These are phyloP conservation scores for Esperia sulphurella DNA, from an alignment of 2,888 invertebrate species.

Conservation along the genomic window DNA sequence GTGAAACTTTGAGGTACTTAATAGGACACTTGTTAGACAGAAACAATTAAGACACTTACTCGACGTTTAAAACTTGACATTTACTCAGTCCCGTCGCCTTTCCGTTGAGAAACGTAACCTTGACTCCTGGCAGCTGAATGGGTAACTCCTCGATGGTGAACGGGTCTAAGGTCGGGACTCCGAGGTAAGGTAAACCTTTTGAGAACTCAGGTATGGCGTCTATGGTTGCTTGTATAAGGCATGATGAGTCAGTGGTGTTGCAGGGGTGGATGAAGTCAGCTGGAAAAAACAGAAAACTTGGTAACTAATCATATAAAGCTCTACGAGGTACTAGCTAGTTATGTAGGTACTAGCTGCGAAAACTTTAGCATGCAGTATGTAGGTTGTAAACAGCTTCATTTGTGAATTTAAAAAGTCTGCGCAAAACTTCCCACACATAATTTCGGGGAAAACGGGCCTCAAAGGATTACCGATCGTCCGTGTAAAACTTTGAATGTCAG, in stretches of 20 bases:
- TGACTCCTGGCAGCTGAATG: conserved; percentile 69
- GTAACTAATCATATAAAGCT: not conserved
- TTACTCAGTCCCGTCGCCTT: conserved; percentile 65
- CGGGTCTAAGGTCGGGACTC: conserved; percentile 64
- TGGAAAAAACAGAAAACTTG: too few species aligned
- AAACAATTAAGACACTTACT: conserved; percentile 46
- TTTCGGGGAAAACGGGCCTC: too few species aligned
- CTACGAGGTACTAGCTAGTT: too few species aligned
- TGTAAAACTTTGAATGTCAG: too few species aligned
- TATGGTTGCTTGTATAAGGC: conserved; percentile 59
- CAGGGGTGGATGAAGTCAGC: conserved; percentile 69
- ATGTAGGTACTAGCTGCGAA: too few species aligned
- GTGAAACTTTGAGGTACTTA: too few species aligned
- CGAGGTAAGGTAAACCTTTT: conserved; percentile 59
- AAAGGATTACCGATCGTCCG: too few species aligned
- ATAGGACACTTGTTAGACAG: not conserved
- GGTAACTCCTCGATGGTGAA: conserved; percentile 65
- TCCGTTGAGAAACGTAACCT: conserved; percentile 65
- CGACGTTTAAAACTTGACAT: conserved; percentile 66
- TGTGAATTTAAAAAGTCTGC: too few species aligned
- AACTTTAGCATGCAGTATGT: too few species aligned
- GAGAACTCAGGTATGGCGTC: conserved; percentile 67
- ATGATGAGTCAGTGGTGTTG: conserved; percentile 60
- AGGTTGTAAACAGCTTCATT: too few species aligned
- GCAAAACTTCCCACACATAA: too few species aligned